Evolutionary conservation across 2,113 vertebrate genomes (phyloP), one percentile per base, ranked within the genome.

Genomic region (Pomatostomus ruficeps): DNA sequence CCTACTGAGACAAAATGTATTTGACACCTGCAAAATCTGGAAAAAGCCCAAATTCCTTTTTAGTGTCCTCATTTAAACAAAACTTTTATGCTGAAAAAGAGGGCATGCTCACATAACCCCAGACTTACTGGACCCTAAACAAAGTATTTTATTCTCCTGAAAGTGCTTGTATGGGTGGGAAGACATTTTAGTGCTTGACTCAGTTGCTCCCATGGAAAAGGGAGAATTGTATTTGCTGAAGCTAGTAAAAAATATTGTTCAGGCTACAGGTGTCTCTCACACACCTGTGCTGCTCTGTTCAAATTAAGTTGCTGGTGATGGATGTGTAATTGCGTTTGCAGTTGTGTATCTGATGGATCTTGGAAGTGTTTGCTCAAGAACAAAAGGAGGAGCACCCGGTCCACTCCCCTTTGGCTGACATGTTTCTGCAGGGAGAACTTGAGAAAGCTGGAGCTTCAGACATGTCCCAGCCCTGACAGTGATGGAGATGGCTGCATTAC

Each of bases 231-330:
- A 12, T 89, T 91, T 95, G 38, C 80, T 54, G 73, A 95, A 89
- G 58, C 13, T 54, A 33, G 25, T 65, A 81, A 84, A 76, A 78
- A 73, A 73, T 14, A 51, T 9, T 48, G 22, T 49, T 75, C 58
- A 52, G 66, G 54, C 24, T 88, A 85, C 81, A 85, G 90, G 90
- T 96, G 70, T 83, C 73, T 74, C 52, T 85, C 70, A 68, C 93
- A 75, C 80, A 89, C 89, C 87, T 89, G 62, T 89, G 42, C 77
- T 57, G 26, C 74, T 79, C 45, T 82, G 45, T 42, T 79, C 81
- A 88, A 92, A 95, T 94, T 85, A 92, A 73, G 63, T 35, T 66
- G 57, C 26, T 68, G 84, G 49, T 95, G 94, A 96, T 85, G 87
- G 93, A 94, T 62, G 24, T 31, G 58, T 51, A 62, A 85, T 75